These are phyloP conservation scores for Sinocyclocheilus grahami DNA, from an alignment of 2,113 vertebrate species.

Conservation along the genomic window DNA sequence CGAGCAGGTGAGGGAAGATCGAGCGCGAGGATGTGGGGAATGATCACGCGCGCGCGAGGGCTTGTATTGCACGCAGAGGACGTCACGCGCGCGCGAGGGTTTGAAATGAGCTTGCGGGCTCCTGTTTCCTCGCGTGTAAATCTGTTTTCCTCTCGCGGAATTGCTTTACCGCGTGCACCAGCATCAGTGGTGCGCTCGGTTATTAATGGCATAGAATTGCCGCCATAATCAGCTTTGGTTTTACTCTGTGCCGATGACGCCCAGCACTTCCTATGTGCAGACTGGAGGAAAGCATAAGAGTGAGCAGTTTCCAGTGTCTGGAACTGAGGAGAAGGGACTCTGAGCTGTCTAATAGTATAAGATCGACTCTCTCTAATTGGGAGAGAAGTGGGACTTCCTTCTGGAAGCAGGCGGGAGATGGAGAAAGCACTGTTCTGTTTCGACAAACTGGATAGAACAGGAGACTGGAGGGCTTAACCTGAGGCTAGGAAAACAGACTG, in stretches of 20 bases:
- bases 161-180: too few species aligned
- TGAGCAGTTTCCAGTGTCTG: constrained; percentile 30
- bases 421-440: constrained; percentile 36
- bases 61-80: too few species aligned
- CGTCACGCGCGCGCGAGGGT: too few species aligned
- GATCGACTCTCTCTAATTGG: constrained; percentile 56
- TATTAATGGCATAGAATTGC: too few species aligned
- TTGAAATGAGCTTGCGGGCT: too few species aligned
- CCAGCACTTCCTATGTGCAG: constrained; percentile 26
- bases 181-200: too few species aligned
- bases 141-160: too few species aligned
- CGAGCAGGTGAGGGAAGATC: too few species aligned
- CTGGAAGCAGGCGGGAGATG: constrained; percentile 28
- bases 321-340: constrained; percentile 41
- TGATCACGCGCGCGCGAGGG: too few species aligned
- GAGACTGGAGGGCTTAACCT: constrained; percentile 42
- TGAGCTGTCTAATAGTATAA: constrained; percentile 54
- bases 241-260: constrained; percentile 23
- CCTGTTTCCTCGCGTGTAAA: too few species aligned
- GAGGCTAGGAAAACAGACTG: constrained; percentile 33
- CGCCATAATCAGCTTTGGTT: constrained; percentile 16
- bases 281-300: constrained; percentile 32
- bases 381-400: constrained; percentile 47
- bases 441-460: constrained; percentile 41
- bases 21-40: too few species aligned